A percentile compares a stretch with the other conserved stretches of the same genome.
Conservation (phyloP, 2,113 vertebrate species). For the Cyanoderma ruficeps region DNA sequence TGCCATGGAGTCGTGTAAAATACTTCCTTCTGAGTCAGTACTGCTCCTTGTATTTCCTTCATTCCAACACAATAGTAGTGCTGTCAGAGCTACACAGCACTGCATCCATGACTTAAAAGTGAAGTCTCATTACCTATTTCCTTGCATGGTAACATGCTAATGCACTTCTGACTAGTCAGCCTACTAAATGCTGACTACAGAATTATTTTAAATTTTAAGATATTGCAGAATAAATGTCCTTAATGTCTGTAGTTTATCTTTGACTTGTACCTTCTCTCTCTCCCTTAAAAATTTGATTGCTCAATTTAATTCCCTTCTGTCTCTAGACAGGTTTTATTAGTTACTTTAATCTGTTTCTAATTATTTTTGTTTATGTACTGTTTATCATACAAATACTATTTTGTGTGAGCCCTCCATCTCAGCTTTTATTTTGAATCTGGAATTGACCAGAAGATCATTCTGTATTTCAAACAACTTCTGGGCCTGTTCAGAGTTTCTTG, state of each 20-base stretch:
- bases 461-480: neutral
- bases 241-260: neutral
- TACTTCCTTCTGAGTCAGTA: neutral
- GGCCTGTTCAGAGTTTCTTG: neutral
- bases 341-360: neutral
- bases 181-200: neutral
- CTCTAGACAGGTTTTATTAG: neutral
- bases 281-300: neutral
- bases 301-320: neutral
- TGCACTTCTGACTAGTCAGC: neutral
- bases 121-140: neutral
- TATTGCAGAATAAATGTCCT: neutral
- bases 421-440: constrained; percentile 9
- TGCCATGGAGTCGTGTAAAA: neutral
- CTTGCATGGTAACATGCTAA: neutral
- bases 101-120: neutral
- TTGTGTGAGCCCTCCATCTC: neutral
- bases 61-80: neutral
- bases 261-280: neutral
- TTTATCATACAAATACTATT: neutral
- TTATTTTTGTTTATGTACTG: neutral
- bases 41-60: neutral
- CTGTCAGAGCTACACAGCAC: neutral
- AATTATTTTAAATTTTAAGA: neutral
- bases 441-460: neutral